Evolutionary conservation across 1,140 invertebrate species (phyloP).

Genomic region (Microplitis mediator): DNA sequence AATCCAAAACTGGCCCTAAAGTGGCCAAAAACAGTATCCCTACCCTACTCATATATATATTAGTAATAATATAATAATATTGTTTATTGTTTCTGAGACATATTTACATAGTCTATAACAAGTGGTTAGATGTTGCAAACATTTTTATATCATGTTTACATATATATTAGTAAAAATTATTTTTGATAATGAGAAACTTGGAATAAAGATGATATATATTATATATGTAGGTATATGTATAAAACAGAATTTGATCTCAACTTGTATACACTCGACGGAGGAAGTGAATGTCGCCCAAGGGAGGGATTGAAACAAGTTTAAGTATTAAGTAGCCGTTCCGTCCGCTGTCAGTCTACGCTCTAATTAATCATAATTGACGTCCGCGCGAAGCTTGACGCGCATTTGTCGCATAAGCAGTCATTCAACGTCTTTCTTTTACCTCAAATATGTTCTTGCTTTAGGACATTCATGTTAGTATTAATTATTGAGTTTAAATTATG

Average conservation of each 20-base stretch:
- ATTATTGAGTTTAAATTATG: no score
- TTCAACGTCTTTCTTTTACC: conserved; percentile 30
- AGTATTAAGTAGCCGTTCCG: conserved; percentile 52
- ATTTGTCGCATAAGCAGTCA: conserved; percentile 40
- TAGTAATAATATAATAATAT: no score
- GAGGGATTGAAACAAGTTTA: conserved; percentile 31
- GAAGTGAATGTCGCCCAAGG: conserved; percentile 43
- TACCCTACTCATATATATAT: no score
- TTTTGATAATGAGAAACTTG: neutral
- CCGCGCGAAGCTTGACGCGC: conserved; percentile 59
- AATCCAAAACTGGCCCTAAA: no score
- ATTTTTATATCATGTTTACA: no score
- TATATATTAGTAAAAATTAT: no score
- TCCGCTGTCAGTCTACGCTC: conserved; percentile 62
- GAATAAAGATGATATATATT: neutral
- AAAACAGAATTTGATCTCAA: neutral
- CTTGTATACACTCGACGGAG: conserved; percentile 34
- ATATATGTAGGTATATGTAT: neutral
- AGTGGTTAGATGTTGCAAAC: no score
- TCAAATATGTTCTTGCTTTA: conserved; percentile 3
- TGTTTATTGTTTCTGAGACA: no score
- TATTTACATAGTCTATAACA: no score
- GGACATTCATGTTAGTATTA: neutral
- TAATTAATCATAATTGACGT: conserved; percentile 64
- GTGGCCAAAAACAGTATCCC: no score